Evolutionary conservation across 2,113 vertebrate genomes (phyloP).

Genomic region (Mesembrinibis cayennensis): DNA sequence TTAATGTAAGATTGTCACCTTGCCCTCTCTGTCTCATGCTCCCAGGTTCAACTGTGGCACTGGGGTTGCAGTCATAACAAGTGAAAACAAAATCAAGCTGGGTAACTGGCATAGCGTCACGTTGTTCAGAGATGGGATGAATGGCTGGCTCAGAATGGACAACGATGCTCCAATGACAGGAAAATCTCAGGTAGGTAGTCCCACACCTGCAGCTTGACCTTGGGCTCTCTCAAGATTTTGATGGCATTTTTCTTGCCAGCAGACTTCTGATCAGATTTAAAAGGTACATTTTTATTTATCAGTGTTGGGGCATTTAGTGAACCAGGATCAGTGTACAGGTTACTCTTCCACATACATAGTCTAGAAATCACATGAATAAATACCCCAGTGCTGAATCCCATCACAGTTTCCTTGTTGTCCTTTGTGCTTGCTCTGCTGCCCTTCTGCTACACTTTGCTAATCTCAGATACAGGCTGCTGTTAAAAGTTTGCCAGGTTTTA

Average conservation of each 20-base stretch:
- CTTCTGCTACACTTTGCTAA: not conserved
- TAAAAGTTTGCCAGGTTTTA: not conserved
- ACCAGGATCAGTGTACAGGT: not conserved
- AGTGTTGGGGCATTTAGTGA: not conserved
- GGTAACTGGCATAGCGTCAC: slow-evolving; percentile 87
- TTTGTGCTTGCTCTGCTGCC: not conserved
- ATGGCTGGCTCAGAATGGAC: slow-evolving; percentile 88
- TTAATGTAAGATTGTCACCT: not conserved
- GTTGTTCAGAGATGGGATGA: slow-evolving; percentile 84
- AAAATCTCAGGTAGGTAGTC: slow-evolving; percentile 84
- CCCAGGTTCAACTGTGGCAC: slow-evolving; percentile 95
- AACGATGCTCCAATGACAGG: slow-evolving; percentile 81
- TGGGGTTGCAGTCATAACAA: slow-evolving; percentile 82
- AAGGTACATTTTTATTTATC: not conserved
- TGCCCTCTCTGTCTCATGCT: not conserved
- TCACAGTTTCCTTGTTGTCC: not conserved
- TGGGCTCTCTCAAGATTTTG: not conserved
- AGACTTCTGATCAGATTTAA: not conserved
- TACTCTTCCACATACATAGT: not conserved
- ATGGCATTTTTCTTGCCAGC: not conserved
- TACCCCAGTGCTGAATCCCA: not conserved
- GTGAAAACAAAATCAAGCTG: slow-evolving; percentile 82
- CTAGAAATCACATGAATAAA: not conserved
- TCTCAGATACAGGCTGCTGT: not conserved
- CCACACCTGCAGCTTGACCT: not conserved